Conservation (phyloP, 2,888 invertebrate species). For the Drosophila anomalata region DNA sequence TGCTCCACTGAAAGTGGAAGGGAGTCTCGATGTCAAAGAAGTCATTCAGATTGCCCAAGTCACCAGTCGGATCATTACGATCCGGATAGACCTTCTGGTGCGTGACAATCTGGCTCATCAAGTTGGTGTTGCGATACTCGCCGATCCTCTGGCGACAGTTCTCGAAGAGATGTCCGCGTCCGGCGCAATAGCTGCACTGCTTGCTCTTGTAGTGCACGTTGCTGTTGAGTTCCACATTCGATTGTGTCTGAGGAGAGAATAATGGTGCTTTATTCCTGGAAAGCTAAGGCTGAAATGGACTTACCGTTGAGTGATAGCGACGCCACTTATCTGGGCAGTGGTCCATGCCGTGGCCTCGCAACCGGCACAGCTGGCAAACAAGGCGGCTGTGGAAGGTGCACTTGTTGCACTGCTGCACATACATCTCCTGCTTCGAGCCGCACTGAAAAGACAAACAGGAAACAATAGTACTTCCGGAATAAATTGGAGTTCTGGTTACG, state of each 20-base stretch:
- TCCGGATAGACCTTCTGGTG: slow-evolving; percentile 82
- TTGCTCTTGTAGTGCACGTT: slow-evolving; percentile 79
- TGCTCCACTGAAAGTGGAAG: slow-evolving; percentile 68
- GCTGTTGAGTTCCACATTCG: slow-evolving; percentile 81
- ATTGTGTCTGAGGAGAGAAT: slow-evolving; percentile 83
- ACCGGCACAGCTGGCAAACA: slow-evolving; percentile 87
- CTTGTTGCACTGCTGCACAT: slow-evolving; percentile 86
- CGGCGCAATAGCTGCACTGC: slow-evolving; percentile 86
- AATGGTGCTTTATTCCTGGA: neutral
- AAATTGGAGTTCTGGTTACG: too few species aligned
- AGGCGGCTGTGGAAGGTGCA: slow-evolving; percentile 84
- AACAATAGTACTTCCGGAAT: neutral
- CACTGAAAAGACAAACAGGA: slow-evolving; percentile 85
- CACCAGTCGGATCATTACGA: slow-evolving; percentile 40
- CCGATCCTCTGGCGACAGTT: slow-evolving; percentile 80
- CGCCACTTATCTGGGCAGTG: slow-evolving; percentile 91
- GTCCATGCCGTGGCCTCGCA: slow-evolving; percentile 86
- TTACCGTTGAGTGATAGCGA: slow-evolving; percentile 89
- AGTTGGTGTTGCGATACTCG: slow-evolving; percentile 71
- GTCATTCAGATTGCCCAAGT: slow-evolving; percentile 39
- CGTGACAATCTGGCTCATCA: slow-evolving; percentile 73
- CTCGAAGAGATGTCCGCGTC: slow-evolving; percentile 85
- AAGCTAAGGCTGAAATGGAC: slow-evolving; percentile 36
- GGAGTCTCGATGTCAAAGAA: slow-evolving; percentile 70
- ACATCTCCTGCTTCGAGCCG: slow-evolving; percentile 86